Conservation (phyloP, 1,140 invertebrate genomes). For the Venturia canescens region DNA sequence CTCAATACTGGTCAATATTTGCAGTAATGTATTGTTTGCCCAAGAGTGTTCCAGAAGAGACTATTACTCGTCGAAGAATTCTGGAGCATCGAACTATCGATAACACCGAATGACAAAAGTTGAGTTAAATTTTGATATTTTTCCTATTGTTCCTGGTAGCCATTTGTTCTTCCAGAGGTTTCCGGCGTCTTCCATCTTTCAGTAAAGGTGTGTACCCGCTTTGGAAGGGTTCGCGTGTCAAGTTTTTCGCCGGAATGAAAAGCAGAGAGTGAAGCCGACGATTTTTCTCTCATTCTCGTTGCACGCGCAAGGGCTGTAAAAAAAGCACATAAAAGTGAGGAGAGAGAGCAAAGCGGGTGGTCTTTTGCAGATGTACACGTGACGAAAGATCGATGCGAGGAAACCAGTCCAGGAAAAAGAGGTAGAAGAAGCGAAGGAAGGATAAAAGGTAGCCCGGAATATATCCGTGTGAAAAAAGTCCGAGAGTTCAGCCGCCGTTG, state of each 20-base stretch:
- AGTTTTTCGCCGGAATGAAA: background rate
- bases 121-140: too few relatives aligned
- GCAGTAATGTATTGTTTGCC: too few relatives aligned
- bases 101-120: too few relatives aligned
- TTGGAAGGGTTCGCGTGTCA: background rate
- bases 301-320: background rate
- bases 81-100: too few relatives aligned
- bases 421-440: background rate
- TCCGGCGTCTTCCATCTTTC: background rate
- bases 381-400: slow-evolving; percentile 1
- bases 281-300: background rate
- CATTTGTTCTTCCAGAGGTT: background rate
- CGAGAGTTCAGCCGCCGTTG: slow-evolving; percentile 5
- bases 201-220: background rate
- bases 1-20: too few relatives aligned
- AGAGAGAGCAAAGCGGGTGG: background rate
- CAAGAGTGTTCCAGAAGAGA: too few relatives aligned
- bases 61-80: too few relatives aligned
- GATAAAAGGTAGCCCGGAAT: background rate
- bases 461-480: background rate
- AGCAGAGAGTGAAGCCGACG: background rate
- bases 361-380: background rate
- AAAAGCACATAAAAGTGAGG: background rate
- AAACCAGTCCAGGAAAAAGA: background rate
- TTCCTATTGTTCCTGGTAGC: too few relatives aligned